Percentiles rank a stretch among this genome's conserved stretches.
Conservation (phyloP, 2,888 invertebrate genomes). For the Apamea anceps region DNA sequence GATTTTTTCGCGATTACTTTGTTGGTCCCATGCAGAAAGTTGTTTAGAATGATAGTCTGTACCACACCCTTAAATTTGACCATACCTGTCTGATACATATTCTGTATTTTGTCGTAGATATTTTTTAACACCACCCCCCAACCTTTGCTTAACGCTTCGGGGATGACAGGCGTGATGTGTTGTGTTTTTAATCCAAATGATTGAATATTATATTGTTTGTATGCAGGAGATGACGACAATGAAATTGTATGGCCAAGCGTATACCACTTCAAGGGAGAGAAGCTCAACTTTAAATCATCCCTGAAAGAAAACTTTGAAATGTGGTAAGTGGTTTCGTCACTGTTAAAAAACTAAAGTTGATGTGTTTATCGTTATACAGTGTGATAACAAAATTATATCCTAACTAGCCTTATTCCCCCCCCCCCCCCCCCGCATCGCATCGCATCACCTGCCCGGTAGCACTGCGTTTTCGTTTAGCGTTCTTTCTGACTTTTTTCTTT, state of each 20-base stretch:
- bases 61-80: too few relatives aligned
- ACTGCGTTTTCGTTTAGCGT: too few relatives aligned
- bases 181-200: background rate
- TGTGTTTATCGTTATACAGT: too few relatives aligned
- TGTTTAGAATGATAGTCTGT: background rate
- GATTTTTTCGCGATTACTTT: background rate
- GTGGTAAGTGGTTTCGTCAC: conserved; percentile 66
- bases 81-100: too few relatives aligned
- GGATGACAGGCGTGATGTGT: background rate
- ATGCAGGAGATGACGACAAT: conserved; percentile 48
- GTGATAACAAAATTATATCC: too few relatives aligned
- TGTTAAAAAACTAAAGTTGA: background rate
- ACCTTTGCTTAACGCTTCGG: background rate
- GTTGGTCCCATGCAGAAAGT: background rate
- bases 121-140: background rate
- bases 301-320: conserved; percentile 70
- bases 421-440: too few relatives aligned
- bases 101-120: background rate
- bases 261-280: conserved; percentile 72
- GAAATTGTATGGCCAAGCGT: conserved; percentile 69
- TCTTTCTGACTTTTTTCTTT: too few relatives aligned
- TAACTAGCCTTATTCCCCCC: too few relatives aligned
- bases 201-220: background rate
- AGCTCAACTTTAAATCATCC: conserved; percentile 61
- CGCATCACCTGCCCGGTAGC: too few relatives aligned